Conservation (phyloP, 2,797 vertebrate species). For the Okamejei kenojei region DNA sequence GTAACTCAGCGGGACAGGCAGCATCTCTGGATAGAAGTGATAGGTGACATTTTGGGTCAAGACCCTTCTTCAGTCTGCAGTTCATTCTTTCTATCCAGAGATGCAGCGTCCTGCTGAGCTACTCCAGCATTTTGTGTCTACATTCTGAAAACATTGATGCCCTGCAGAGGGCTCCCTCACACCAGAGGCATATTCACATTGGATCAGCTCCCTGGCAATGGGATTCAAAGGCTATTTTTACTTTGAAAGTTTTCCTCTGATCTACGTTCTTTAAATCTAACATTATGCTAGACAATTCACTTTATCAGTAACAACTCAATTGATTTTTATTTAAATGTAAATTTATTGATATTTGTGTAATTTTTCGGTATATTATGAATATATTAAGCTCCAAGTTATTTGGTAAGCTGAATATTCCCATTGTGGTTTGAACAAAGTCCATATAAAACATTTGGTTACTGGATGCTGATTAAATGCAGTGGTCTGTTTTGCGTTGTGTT, state of each 20-base stretch:
- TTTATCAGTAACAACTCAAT: not conserved
- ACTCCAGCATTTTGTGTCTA: too few species aligned
- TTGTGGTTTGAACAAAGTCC: not conserved
- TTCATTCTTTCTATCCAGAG: too few species aligned
- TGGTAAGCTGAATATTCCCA: not conserved
- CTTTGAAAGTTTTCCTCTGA: not conserved
- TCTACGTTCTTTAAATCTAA: not conserved
- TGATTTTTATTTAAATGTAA: not conserved
- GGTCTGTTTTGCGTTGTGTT: not conserved
- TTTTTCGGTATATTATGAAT: not conserved
- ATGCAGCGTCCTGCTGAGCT: too few species aligned
- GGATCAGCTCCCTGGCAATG: not conserved
- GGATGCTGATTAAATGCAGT: not conserved
- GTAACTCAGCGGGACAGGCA: too few species aligned
- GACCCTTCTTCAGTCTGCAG: too few species aligned
- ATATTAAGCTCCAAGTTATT: not conserved
- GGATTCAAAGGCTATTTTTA: not conserved
- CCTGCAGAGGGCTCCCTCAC: constrained; percentile 36
- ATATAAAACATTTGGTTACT: not conserved
- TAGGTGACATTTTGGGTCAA: too few species aligned
- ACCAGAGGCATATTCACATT: constrained; percentile 5
- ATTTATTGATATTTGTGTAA: not conserved
- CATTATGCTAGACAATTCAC: too few species aligned
- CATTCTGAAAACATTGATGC: not conserved
- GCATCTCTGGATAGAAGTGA: too few species aligned